phyloP scores from a whole-genome alignment of 2,797 vertebrate species.

The Ibycter americanus region DNA sequence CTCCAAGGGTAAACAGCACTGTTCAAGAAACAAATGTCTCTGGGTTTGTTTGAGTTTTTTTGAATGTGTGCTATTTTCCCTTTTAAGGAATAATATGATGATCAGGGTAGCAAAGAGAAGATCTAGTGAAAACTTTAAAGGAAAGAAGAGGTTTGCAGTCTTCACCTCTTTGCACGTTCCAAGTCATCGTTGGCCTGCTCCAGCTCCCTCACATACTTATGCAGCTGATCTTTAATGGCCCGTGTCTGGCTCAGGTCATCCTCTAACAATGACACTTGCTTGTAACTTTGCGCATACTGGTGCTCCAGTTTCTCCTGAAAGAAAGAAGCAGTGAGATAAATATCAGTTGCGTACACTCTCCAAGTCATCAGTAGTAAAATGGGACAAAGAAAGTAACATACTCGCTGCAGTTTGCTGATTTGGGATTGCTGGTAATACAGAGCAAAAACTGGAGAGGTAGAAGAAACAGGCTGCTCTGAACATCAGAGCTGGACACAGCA shows the following conservation, averaged over 20 bases:
- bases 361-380: not conserved
- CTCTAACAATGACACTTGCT: conserved; percentile 93
- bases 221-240: conserved; percentile 95
- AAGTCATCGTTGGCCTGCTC: conserved; percentile 98
- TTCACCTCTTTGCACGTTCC: conserved; percentile 94
- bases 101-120: not conserved
- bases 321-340: not conserved
- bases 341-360: not conserved
- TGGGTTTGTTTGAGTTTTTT: not conserved
- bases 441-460: not conserved
- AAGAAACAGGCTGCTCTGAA: not conserved
- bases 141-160: not conserved
- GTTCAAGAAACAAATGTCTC: not conserved
- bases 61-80: not conserved
- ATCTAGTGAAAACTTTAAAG: not conserved
- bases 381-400: not conserved
- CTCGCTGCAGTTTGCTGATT: not conserved
- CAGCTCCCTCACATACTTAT: conserved; percentile 95
- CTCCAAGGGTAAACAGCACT: not conserved
- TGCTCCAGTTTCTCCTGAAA: conserved; percentile 95
- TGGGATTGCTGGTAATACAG: not conserved
- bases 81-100: not conserved
- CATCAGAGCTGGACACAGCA: not conserved
- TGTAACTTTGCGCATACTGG: conserved; percentile 95
- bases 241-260: conserved; percentile 94